Percentiles rank a stretch among this genome's conserved stretches.
phyloP scores from a whole-genome alignment of 2,888 invertebrate genomes.

The Idaea straminata region DNA sequence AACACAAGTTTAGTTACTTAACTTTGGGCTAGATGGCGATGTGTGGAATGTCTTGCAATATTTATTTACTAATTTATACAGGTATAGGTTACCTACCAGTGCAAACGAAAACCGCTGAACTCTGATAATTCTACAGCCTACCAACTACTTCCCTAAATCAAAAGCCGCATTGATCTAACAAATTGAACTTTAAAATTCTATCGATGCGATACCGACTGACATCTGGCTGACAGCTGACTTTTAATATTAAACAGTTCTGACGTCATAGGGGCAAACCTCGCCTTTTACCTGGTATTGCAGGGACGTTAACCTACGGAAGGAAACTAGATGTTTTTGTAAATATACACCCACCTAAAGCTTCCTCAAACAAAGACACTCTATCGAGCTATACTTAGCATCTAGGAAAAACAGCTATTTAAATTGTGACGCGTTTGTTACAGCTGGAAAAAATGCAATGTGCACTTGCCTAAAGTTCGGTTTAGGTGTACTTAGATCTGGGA shows the following conservation, averaged over 20 bases:
- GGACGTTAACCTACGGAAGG: not conserved
- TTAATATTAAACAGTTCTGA: slow-evolving; percentile 35
- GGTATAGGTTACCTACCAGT: not conserved
- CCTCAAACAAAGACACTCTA: no score
- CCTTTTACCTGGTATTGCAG: slow-evolving; percentile 24
- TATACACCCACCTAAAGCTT: no score
- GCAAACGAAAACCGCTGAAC: slow-evolving; percentile 11
- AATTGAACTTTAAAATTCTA: slow-evolving; percentile 52
- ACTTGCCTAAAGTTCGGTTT: no score
- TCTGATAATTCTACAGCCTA: not conserved
- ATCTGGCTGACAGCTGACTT: slow-evolving; percentile 37
- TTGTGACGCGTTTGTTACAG: no score
- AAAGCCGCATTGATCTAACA: slow-evolving; percentile 43
- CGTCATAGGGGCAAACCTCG: slow-evolving; percentile 30
- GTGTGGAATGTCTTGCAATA: no score
- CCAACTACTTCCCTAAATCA: slow-evolving; percentile 10
- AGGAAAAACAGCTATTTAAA: no score
- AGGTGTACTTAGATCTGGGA: not conserved
- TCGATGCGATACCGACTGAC: slow-evolving; percentile 30
- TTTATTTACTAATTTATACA: not conserved
- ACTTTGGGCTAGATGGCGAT: no score
- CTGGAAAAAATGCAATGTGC: no score
- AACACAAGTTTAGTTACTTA: no score
- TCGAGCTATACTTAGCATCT: no score
- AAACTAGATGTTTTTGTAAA: not conserved